These are phyloP conservation scores for Liolophura sinensis DNA, from an alignment of 1,140 invertebrate species.

Conservation along the genomic window DNA sequence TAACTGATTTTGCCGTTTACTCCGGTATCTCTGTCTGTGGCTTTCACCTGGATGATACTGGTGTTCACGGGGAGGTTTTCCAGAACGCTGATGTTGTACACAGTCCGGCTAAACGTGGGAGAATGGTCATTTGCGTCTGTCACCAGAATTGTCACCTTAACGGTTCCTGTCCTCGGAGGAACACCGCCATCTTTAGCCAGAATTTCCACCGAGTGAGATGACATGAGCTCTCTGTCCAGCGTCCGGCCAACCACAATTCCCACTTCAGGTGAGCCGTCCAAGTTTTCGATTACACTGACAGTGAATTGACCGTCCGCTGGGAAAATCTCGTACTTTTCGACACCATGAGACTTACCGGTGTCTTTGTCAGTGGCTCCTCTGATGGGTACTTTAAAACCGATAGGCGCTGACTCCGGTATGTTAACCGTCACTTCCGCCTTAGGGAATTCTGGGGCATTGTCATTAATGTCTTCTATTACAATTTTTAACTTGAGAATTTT, in stretches of 20 bases:
- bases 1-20: slow-evolving; percentile 91
- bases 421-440: slow-evolving; percentile 24
- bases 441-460: slow-evolving; percentile 85
- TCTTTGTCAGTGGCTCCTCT: slow-evolving; percentile 45
- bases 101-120: slow-evolving; percentile 70
- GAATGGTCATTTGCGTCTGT: slow-evolving; percentile 97
- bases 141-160: slow-evolving; percentile 85
- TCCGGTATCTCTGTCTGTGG: slow-evolving; percentile 85
- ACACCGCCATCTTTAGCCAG: slow-evolving; percentile 89
- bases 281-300: slow-evolving; percentile 30
- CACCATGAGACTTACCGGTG: slow-evolving; percentile 67
- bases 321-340: slow-evolving; percentile 38
- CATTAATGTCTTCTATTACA: slow-evolving; percentile 77
- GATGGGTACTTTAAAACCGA: slow-evolving; percentile 71
- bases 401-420: slow-evolving; percentile 57
- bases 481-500: slow-evolving; percentile 49
- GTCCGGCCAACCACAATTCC: slow-evolving; percentile 35
- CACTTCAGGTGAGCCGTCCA: slow-evolving; percentile 36
- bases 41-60: slow-evolving; percentile 72
- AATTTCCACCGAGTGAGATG: slow-evolving; percentile 87
- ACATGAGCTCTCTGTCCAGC: slow-evolving; percentile 84
- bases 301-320: slow-evolving; percentile 44
- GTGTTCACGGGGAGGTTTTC: slow-evolving; percentile 82
- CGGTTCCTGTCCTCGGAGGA: slow-evolving; percentile 85
- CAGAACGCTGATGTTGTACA: slow-evolving; percentile 75